A percentile compares a stretch with the other conserved stretches of the same genome.
phyloP scores from a whole-genome alignment of 2,113 vertebrate species.

The Pseudonaja textilis region DNA sequence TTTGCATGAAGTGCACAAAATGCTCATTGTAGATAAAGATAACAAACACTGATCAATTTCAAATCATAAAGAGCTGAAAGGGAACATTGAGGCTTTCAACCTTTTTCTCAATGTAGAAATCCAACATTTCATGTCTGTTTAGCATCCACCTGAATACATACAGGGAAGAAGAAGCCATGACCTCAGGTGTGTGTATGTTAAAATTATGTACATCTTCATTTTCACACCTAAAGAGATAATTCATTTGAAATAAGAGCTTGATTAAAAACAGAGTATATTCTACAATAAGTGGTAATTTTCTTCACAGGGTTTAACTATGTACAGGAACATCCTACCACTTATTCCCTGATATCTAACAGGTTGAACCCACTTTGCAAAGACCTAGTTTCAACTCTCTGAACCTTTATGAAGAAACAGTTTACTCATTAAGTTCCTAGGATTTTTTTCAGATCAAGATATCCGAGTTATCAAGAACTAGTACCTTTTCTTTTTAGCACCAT shows the following conservation, averaged over 20 bases:
- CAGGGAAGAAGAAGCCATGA: background rate
- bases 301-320: background rate
- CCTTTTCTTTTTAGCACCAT: background rate
- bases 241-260: background rate
- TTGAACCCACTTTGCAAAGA: background rate
- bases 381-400: background rate
- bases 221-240: background rate
- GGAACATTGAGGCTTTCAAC: background rate
- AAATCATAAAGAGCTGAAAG: background rate
- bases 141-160: background rate
- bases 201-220: background rate
- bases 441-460: background rate
- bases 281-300: background rate
- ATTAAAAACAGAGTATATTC: background rate
- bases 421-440: background rate
- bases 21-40: slow-evolving; percentile 19
- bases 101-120: background rate
- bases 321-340: background rate
- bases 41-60: slow-evolving; percentile 22
- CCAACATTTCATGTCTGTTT: background rate
- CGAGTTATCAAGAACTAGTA: background rate
- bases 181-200: background rate
- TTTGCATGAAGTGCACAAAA: background rate
- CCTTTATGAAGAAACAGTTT: background rate
- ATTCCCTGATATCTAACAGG: background rate